A percentile compares a stretch with the other conserved stretches of the same genome.
Conservation (phyloP, 2,888 invertebrate genomes). For the Acanthosepion lycidas region DNA sequence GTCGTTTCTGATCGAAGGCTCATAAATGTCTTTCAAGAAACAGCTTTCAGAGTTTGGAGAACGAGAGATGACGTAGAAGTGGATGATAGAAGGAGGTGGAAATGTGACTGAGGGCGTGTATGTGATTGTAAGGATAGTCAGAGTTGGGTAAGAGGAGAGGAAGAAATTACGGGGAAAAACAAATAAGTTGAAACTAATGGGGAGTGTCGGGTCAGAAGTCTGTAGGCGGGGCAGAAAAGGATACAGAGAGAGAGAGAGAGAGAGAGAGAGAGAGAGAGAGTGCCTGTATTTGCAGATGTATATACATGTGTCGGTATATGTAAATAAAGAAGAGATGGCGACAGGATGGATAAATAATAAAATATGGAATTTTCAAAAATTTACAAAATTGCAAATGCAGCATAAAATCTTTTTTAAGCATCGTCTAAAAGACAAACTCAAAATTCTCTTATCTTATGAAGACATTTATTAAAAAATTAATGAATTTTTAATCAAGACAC, state of each 20-base stretch:
- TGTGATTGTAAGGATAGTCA: too few relatives aligned
- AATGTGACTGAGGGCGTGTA: not conserved
- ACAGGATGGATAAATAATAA: too few relatives aligned
- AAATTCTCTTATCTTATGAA: too few relatives aligned
- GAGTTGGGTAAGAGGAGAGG: not conserved
- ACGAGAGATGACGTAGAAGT: not conserved
- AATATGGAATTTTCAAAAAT: too few relatives aligned
- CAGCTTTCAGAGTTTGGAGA: not conserved
- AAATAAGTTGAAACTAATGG: conserved; percentile 33
- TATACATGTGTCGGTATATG: not conserved
- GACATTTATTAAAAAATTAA: too few relatives aligned
- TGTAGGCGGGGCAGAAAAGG: not conserved
- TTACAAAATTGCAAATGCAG: too few relatives aligned
- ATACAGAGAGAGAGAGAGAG: too few relatives aligned
- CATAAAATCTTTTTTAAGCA: too few relatives aligned
- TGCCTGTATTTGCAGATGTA: not conserved
- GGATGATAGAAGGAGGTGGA: not conserved
- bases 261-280: too few relatives aligned
- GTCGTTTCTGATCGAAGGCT: not conserved
- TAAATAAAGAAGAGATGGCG: not conserved
- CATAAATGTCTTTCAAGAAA: conserved; percentile 18
- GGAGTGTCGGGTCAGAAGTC: not conserved
- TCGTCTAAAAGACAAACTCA: too few relatives aligned
- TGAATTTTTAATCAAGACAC: too few relatives aligned
- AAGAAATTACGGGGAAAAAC: not conserved